A percentile compares a stretch with the other conserved stretches of the same genome.
Conservation (phyloP, 2,888 invertebrate species). For the Pseudolycoriella hygida region DNA sequence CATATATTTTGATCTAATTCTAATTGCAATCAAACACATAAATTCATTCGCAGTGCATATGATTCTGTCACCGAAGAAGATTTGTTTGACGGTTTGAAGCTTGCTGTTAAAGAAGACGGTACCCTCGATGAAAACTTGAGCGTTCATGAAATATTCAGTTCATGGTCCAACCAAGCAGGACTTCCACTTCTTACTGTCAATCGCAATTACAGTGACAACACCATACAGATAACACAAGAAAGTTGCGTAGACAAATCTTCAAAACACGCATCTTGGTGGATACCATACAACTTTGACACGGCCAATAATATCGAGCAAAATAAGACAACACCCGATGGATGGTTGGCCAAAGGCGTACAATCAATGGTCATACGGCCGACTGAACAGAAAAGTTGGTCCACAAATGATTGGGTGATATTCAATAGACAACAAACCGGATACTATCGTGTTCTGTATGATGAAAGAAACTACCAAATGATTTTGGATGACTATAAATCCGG, state of each 20-base stretch:
- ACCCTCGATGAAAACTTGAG: neutral
- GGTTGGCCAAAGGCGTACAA: too few relatives aligned
- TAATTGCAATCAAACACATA: too few relatives aligned
- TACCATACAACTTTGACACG: slow-evolving; percentile 22
- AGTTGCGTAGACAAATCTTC: neutral
- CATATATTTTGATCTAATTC: too few relatives aligned
- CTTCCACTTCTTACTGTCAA: slow-evolving; percentile 32
- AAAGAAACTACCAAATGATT: neutral
- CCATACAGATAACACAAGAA: neutral
- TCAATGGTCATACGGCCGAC: too few relatives aligned
- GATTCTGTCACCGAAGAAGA: neutral
- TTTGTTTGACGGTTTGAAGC: neutral
- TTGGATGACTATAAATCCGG: neutral
- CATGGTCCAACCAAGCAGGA: slow-evolving; percentile 36
- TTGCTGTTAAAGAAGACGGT: neutral
- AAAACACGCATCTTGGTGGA: slow-evolving; percentile 14
- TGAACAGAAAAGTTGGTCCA: too few relatives aligned
- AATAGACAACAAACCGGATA: neutral
- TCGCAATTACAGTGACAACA: neutral
- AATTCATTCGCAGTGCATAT: neutral
- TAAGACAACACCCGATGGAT: too few relatives aligned
- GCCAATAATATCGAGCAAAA: too few relatives aligned
- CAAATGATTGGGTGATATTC: neutral
- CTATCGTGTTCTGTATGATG: neutral
- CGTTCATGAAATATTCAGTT: slow-evolving; percentile 28